Conservation (phyloP, 2,797 vertebrate species). For the Hylomyscus alleni region DNA sequence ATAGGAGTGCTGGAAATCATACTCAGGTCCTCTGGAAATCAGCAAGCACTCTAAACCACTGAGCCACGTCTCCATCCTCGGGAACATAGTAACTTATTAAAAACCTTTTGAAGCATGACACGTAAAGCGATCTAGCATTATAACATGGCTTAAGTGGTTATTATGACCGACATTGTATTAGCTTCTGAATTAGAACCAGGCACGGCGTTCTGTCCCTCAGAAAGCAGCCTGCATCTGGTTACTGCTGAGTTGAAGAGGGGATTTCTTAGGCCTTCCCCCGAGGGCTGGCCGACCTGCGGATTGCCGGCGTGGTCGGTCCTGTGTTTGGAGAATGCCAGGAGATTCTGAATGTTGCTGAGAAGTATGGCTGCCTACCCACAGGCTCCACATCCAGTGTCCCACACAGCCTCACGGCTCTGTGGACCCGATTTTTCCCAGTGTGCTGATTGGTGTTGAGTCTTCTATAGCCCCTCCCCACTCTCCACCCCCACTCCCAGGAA, state of each 20-base stretch:
- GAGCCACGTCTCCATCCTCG: not conserved
- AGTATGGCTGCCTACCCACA: not conserved
- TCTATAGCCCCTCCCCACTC: not conserved
- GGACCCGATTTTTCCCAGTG: not conserved
- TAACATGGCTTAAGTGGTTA: not conserved
- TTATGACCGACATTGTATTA: not conserved
- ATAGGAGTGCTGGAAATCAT: too few species aligned
- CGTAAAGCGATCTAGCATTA: too few species aligned
- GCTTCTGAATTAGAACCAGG: not conserved
- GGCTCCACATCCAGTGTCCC: not conserved
- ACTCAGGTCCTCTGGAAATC: not conserved
- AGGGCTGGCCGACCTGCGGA: not conserved
- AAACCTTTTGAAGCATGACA: not conserved
- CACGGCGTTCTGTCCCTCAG: too few species aligned
- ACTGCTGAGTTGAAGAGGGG: not conserved
- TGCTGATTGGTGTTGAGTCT: not conserved
- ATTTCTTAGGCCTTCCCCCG: not conserved
- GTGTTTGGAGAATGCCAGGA: not conserved
- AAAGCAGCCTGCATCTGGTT: not conserved
- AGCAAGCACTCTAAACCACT: not conserved
- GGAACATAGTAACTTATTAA: not conserved
- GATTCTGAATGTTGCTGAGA: too few species aligned
- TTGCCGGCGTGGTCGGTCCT: not conserved
- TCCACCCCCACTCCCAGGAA: not conserved
- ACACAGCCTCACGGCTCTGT: not conserved